Conservation (phyloP, 2,888 invertebrate species). For the Altica lythri region DNA sequence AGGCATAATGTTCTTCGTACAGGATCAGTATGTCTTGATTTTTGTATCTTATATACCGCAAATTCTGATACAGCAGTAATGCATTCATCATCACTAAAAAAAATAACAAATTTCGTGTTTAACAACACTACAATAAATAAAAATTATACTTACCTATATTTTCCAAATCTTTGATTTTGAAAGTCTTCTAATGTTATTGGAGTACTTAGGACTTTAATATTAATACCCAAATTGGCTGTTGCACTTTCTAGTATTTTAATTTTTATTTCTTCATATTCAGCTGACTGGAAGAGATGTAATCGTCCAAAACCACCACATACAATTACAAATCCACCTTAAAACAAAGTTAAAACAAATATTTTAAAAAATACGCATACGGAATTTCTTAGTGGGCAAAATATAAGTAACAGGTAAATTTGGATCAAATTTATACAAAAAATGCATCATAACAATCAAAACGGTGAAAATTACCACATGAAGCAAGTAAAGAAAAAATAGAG, state of each 20-base stretch:
- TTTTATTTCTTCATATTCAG: constrained; percentile 84
- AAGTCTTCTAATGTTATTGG: constrained; percentile 87
- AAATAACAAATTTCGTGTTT: too few relatives aligned
- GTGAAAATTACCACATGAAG: too few relatives aligned
- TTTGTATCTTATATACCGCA: constrained; percentile 88
- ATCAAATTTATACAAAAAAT: too few relatives aligned
- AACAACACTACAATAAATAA: too few relatives aligned
- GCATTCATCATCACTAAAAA: constrained; percentile 84
- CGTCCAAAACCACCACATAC: constrained; percentile 91
- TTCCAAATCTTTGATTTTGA: constrained; percentile 85
- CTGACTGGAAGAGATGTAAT: constrained; percentile 86
- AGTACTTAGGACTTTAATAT: constrained; percentile 77
- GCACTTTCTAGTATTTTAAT: constrained; percentile 85
- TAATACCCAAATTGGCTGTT: constrained; percentile 77
- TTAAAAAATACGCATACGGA: too few relatives aligned
- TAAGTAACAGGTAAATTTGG: too few relatives aligned
- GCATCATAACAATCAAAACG: too few relatives aligned
- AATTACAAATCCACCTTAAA: constrained; percentile 79
- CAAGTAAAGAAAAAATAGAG: too few relatives aligned
- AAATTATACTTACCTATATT: constrained; percentile 70
- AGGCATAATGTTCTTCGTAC: constrained; percentile 89
- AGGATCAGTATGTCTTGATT: constrained; percentile 80
- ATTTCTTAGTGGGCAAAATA: too few relatives aligned
- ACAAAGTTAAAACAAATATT: too few relatives aligned
- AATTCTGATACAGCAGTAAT: constrained; percentile 97